Evolutionary conservation across 2,113 vertebrate genomes (phyloP).

Genomic region (Acinonyx jubatus): DNA sequence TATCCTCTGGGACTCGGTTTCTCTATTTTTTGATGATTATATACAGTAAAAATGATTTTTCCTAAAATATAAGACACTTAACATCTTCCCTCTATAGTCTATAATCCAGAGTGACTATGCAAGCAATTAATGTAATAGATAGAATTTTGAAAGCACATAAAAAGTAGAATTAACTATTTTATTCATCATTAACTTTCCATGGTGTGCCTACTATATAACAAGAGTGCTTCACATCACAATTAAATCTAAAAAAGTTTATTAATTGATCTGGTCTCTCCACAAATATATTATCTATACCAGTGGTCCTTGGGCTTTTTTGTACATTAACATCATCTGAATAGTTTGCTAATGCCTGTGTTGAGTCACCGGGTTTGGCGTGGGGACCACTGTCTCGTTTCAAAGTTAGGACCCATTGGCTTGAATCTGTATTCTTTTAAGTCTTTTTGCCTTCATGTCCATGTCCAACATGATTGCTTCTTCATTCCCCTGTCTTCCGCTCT

Average conservation of each 20-base stretch:
- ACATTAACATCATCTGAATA: not conserved
- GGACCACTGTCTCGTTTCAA: not conserved
- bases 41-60: not conserved
- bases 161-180: not conserved
- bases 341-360: not conserved
- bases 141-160: not conserved
- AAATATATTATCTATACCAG: not conserved
- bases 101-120: not conserved
- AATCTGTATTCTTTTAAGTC: not conserved
- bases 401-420: not conserved
- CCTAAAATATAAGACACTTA: not conserved
- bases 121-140: not conserved
- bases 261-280: not conserved
- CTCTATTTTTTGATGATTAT: not conserved
- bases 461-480: not conserved
- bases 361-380: not conserved
- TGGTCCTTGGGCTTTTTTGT: not conserved
- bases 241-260: not conserved
- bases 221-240: not conserved
- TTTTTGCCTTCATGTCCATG: not conserved
- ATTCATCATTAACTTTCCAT: not conserved
- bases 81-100: not conserved
- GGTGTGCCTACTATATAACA: not conserved
- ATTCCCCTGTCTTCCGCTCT: not conserved
- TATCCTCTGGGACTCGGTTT: not conserved